phyloP scores from a whole-genome alignment of 2,888 invertebrate species.

The Onthophagus sagittarius region DNA sequence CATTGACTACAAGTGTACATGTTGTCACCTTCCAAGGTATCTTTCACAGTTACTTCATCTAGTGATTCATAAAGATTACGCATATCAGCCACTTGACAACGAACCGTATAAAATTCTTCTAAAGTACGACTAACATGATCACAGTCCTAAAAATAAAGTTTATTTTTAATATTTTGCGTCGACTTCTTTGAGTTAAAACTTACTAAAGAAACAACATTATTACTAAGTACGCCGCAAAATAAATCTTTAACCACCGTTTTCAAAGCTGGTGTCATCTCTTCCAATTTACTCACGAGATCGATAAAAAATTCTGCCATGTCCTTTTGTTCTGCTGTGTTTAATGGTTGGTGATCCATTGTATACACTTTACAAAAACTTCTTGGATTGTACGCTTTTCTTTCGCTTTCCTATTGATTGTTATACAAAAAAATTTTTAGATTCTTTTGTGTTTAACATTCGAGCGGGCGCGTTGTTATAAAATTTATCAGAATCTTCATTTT shows the following conservation, averaged over 20 bases:
- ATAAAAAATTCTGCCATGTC: constrained; percentile 99
- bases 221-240: constrained; percentile 91
- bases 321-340: constrained; percentile 95
- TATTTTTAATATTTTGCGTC: background rate
- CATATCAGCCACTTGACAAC: constrained; percentile 97
- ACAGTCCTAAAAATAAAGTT: constrained; percentile 65
- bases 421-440: background rate
- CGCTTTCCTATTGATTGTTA: constrained; percentile 66
- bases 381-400: constrained; percentile 93
- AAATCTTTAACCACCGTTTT: constrained; percentile 85
- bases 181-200: constrained; percentile 37
- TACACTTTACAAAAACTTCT: constrained; percentile 93
- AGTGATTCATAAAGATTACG: constrained; percentile 90
- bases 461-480: no score
- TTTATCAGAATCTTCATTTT: no score
- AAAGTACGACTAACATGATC: constrained; percentile 90
- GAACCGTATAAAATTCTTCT: constrained; percentile 94
- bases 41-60: constrained; percentile 96
- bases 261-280: constrained; percentile 90
- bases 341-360: constrained; percentile 94
- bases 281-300: constrained; percentile 90
- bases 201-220: constrained; percentile 90
- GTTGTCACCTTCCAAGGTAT: constrained; percentile 94
- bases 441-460: no score
- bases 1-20: constrained; percentile 97